Conservation (phyloP, 1,140 invertebrate genomes). For the Xylocopa sonorina region DNA sequence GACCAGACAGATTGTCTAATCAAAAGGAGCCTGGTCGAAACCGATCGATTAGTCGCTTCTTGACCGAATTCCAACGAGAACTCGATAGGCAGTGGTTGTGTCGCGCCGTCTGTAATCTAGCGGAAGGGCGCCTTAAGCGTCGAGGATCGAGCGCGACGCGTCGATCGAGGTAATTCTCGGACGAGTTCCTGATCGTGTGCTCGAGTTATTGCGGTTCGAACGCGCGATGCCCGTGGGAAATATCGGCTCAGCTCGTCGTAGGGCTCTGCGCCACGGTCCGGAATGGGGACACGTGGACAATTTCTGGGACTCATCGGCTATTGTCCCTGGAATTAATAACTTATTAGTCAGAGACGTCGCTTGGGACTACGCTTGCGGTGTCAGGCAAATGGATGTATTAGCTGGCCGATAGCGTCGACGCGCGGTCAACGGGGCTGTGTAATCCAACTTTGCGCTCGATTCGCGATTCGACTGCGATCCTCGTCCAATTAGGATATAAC, state of each 20-base stretch:
- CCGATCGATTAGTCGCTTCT: constrained; percentile 22
- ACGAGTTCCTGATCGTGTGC: constrained; percentile 18
- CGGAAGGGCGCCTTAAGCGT: constrained; percentile 36
- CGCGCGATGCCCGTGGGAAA: constrained; percentile 72
- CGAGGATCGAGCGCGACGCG: constrained; percentile 41
- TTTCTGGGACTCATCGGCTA: constrained; percentile 70
- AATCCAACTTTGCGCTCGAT: constrained; percentile 1
- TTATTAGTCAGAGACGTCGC: constrained; percentile 53
- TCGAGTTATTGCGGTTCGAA: constrained; percentile 72
- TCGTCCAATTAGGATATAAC: neutral
- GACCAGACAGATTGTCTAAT: no score
- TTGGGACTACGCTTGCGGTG: neutral
- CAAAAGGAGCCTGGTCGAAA: neutral
- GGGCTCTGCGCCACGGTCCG: constrained; percentile 69
- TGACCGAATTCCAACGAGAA: constrained; percentile 11
- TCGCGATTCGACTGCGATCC: neutral
- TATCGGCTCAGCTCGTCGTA: constrained; percentile 64
- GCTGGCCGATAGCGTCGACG: neutral
- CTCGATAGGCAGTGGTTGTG: neutral
- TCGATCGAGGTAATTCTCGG: constrained; percentile 49
- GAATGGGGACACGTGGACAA: constrained; percentile 56
- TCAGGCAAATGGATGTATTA: neutral
- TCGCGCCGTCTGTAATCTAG: neutral
- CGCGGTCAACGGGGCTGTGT: neutral
- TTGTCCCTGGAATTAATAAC: constrained; percentile 73